Evolutionary conservation across 2,888 invertebrate species (phyloP).

Genomic region (Erebia aethiops): DNA sequence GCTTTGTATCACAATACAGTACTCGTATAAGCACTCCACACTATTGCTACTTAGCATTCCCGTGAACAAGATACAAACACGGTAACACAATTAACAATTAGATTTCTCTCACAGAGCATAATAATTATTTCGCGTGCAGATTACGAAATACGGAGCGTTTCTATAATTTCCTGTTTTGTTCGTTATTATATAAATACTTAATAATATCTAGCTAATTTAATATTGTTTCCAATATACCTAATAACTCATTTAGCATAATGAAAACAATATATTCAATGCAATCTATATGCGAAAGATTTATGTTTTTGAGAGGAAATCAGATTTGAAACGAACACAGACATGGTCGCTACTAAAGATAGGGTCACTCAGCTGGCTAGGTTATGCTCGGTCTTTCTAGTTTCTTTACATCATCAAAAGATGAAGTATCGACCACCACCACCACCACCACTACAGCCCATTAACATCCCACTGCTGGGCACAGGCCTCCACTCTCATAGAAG

Average conservation of each 20-base stretch:
- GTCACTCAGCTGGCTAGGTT: too few relatives aligned
- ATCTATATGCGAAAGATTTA: too few relatives aligned
- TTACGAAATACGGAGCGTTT: slow-evolving; percentile 18
- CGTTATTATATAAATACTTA: slow-evolving; percentile 2
- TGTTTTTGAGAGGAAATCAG: too few relatives aligned
- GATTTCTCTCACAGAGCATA: slow-evolving; percentile 34
- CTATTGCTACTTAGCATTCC: slow-evolving; percentile 9
- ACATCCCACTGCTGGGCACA: too few relatives aligned
- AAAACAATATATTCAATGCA: not conserved
- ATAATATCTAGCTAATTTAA: slow-evolving; percentile 5
- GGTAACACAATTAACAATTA: slow-evolving; percentile 26
- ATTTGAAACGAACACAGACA: too few relatives aligned
- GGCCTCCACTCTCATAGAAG: too few relatives aligned
- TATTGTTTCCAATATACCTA: too few relatives aligned
- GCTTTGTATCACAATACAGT: not conserved
- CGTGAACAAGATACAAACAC: not conserved
- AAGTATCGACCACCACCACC: too few relatives aligned
- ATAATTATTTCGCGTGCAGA: slow-evolving; percentile 31
- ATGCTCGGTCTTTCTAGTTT: too few relatives aligned
- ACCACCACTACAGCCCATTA: too few relatives aligned
- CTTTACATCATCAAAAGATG: too few relatives aligned
- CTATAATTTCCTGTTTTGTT: slow-evolving; percentile 12
- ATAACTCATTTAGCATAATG: not conserved
- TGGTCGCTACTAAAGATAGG: too few relatives aligned
- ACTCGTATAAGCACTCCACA: not conserved